A percentile compares a stretch with the other conserved stretches of the same genome.
Conservation (phyloP, 1,140 invertebrate genomes). For the Phthorimaea operculella region DNA sequence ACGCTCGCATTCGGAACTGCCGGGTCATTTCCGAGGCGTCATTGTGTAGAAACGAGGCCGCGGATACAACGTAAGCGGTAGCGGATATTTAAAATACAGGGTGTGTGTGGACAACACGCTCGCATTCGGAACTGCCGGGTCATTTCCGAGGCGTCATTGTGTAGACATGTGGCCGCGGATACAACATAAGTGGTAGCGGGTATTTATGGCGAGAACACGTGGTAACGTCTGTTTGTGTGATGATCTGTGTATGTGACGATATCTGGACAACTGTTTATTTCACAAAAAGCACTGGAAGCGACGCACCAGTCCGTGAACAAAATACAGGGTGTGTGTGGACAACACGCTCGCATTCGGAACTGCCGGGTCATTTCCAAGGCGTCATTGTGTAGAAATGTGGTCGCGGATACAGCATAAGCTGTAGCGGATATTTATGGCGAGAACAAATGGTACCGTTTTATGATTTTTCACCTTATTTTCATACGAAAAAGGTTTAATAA, state of each 20-base stretch:
- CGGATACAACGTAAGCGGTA: neutral
- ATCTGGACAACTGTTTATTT: no score
- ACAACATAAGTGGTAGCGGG: neutral
- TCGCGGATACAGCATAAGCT: neutral
- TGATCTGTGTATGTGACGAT: no score
- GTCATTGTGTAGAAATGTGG: conserved; percentile 9
- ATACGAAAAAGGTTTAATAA: no score
- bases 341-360: conserved; percentile 23
- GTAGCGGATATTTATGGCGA: neutral
- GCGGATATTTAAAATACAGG: neutral
- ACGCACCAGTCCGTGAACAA: neutral
- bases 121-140: conserved; percentile 23
- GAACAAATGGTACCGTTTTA: no score
- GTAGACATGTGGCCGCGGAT: neutral
- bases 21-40: conserved; percentile 28
- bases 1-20: conserved; percentile 19
- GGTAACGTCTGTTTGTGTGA: no score
- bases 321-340: conserved; percentile 17
- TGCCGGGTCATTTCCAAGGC: conserved; percentile 28
- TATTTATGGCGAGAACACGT: no score
- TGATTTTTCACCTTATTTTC: no score
- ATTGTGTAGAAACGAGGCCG: conserved; percentile 5
- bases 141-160: conserved; percentile 24
- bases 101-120: conserved; percentile 25
- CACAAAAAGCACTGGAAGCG: neutral